phyloP scores from a whole-genome alignment of 2,888 invertebrate genomes.

The Nomada goodeniana region DNA sequence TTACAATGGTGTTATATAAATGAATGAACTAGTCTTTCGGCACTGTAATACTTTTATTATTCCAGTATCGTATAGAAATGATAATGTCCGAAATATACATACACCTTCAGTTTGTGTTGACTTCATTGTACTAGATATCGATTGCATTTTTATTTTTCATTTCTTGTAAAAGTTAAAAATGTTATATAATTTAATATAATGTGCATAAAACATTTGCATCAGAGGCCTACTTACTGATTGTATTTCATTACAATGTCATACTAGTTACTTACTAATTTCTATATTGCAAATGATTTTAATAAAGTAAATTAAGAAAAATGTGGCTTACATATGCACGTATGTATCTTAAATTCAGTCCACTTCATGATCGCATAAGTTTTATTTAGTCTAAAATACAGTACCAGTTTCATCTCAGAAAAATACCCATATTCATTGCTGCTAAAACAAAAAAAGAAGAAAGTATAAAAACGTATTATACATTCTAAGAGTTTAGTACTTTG shows the following conservation, averaged over 20 bases:
- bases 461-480: slow-evolving; percentile 14
- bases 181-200: slow-evolving; percentile 59
- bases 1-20: slow-evolving; percentile 36
- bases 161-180: slow-evolving; percentile 71
- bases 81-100: slow-evolving; percentile 73
- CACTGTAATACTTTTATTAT: slow-evolving; percentile 71
- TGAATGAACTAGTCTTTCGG: slow-evolving; percentile 49
- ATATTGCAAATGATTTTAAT: slow-evolving; percentile 62
- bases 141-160: slow-evolving; percentile 59
- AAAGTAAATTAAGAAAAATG: slow-evolving; percentile 47
- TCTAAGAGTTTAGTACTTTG: slow-evolving; percentile 1
- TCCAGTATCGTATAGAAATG: slow-evolving; percentile 77
- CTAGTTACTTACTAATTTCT: slow-evolving; percentile 45
- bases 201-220: slow-evolving; percentile 58
- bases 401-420: slow-evolving; percentile 37
- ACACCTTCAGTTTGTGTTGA: slow-evolving; percentile 70
- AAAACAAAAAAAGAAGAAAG: neutral
- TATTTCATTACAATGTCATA: slow-evolving; percentile 49
- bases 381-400: slow-evolving; percentile 48
- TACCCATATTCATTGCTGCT: slow-evolving; percentile 2
- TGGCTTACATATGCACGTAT: slow-evolving; percentile 36
- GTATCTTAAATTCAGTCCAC: slow-evolving; percentile 60
- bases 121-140: slow-evolving; percentile 66
- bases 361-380: slow-evolving; percentile 52
- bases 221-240: slow-evolving; percentile 60